Evolutionary conservation across 2,797 vertebrate genomes (phyloP), one percentile per base, ranked within the genome.

Genomic region (Dipus sagitta): DNA sequence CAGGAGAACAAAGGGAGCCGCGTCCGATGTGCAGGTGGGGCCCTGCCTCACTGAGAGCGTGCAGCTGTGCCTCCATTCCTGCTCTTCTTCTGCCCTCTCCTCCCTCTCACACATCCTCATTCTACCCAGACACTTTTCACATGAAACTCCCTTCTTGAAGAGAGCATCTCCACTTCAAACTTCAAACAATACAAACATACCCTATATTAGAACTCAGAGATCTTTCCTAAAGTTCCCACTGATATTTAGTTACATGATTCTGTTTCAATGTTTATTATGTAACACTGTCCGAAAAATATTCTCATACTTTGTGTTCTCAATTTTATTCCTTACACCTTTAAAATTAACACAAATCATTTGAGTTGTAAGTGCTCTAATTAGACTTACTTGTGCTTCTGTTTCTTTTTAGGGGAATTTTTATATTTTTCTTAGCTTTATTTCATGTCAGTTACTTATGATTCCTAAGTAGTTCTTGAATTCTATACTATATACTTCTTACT

Each of bases 361-460:
- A 70, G n/a, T 64, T 85, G 7, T 38, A 38, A 28, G 54, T 78
- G 71, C 79, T 93, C 95, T 96, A 97, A 93, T 78, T 93, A 58
- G 67, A 15, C 96, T 96, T 72, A 74, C 94, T 95, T 96, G 88
- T 88, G 28, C 7, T 92, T 84, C 18, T 90, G 87, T 97, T 77
- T 94, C 4, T 32, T 91, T 34, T 85, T 70, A 74, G 77, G 81
- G 3, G 2, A 85, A 92, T 17, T 72, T 88, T 97, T 94, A 18
- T 88, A 4, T 91, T 94, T 38, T 34, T 79, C 42, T 96, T 94
- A 38, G 81, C 92, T 88, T 92, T 96, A 93, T 92, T n/a, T 47
- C 20, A 65, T 18, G 71, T 80, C 71, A 79, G 17, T 89, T 71
- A 76, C 88, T 96, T 96, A 58, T 87, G 3, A 74, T 96, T 97